Conservation (phyloP, 2,888 invertebrate genomes). For the Pterostichus madidus region DNA sequence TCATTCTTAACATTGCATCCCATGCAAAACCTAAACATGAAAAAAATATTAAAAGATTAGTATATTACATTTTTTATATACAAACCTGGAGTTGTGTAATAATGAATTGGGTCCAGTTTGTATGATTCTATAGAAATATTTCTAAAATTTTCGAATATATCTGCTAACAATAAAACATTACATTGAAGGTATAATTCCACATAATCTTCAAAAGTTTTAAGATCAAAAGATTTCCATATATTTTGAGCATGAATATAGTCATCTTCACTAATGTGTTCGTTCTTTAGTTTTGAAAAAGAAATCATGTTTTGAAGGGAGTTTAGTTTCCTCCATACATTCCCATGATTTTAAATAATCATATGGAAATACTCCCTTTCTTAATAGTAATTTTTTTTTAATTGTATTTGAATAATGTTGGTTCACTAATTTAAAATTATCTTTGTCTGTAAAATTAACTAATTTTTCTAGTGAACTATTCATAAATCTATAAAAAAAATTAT, state of each 20-base stretch:
- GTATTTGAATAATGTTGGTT: slow-evolving; percentile 42
- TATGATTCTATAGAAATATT: slow-evolving; percentile 69
- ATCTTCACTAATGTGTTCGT: slow-evolving; percentile 49
- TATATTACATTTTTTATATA: not conserved
- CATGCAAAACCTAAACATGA: slow-evolving; percentile 71
- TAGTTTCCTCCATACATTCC: slow-evolving; percentile 55
- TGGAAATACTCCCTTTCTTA: slow-evolving; percentile 71
- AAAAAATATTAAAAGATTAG: not conserved
- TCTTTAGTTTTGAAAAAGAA: slow-evolving; percentile 69
- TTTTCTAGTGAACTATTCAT: slow-evolving; percentile 68
- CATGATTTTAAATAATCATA: slow-evolving; percentile 70
- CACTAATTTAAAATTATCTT: slow-evolving; percentile 61
- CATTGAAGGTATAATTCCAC: slow-evolving; percentile 71
- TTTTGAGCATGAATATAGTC: slow-evolving; percentile 70
- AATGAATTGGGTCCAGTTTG: slow-evolving; percentile 71
- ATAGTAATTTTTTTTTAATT: slow-evolving; percentile 67
- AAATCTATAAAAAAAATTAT: slow-evolving; percentile 61
- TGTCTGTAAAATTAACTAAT: slow-evolving; percentile 14
- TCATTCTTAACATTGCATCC: slow-evolving; percentile 72
- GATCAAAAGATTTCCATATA: slow-evolving; percentile 70
- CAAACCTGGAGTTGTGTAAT: slow-evolving; percentile 71
- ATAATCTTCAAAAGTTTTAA: slow-evolving; percentile 70
- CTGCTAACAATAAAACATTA: slow-evolving; percentile 68
- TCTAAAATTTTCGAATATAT: slow-evolving; percentile 73
- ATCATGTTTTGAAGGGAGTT: slow-evolving; percentile 65